Evolutionary conservation across 2,113 vertebrate species (phyloP).

Genomic region (Gasterosteus nipponicus): DNA sequence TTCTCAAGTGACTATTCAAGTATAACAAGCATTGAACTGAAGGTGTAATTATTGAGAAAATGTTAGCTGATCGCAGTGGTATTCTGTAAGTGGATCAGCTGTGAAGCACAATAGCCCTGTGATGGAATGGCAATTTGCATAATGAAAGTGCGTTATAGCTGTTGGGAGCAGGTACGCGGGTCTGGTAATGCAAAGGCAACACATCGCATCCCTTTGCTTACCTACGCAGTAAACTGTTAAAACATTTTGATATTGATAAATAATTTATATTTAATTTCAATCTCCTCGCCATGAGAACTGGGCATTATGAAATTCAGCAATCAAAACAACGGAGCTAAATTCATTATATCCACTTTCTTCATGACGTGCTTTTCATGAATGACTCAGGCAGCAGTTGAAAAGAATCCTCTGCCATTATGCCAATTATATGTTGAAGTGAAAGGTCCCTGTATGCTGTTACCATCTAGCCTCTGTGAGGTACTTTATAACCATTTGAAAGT

Average conservation of each 20-base stretch:
- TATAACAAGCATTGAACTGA: neutral
- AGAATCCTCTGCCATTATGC: neutral
- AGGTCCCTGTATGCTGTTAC: neutral
- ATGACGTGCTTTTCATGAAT: neutral
- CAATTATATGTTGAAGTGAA: neutral
- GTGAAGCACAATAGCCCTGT: neutral
- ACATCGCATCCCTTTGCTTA: neutral
- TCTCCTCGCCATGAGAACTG: neutral
- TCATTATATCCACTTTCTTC: neutral
- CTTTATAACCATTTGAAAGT: neutral
- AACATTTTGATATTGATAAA: neutral
- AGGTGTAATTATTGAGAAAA: neutral
- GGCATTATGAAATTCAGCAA: neutral
- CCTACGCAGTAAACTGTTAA: neutral
- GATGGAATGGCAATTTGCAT: neutral
- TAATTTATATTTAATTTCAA: neutral
- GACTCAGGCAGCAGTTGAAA: neutral
- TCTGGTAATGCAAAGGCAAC: constrained; percentile 11
- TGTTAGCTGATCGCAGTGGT: neutral
- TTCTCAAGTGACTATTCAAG: neutral
- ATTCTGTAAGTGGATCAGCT: neutral
- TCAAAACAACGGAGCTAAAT: neutral
- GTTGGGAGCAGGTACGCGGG: constrained; percentile 1
- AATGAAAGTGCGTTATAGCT: neutral
- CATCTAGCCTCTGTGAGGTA: neutral